These are phyloP conservation scores for Babylonia areolata DNA, from an alignment of 1,140 invertebrate genomes.

Conservation along the genomic window DNA sequence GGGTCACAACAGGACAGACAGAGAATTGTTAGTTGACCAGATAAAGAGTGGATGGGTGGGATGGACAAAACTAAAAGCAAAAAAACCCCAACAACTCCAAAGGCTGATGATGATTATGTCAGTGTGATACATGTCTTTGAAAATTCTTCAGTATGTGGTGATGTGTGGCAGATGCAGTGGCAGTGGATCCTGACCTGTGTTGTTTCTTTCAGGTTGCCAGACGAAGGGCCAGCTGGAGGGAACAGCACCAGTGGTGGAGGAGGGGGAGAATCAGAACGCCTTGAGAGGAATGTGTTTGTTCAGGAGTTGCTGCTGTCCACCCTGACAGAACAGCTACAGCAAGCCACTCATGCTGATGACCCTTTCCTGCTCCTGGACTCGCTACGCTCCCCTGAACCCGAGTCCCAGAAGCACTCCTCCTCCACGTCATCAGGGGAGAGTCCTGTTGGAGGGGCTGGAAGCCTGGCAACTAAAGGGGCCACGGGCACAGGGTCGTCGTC, in stretches of 20 bases:
- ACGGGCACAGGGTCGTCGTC: not conserved
- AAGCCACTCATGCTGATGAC: slow-evolving; percentile 52
- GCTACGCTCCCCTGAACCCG: slow-evolving; percentile 47
- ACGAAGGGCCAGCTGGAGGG: slow-evolving; percentile 75
- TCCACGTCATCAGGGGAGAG: not conserved
- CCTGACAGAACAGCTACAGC: slow-evolving; percentile 76
- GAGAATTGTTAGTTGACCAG: no score
- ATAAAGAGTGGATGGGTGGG: no score
- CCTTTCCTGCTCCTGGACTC: slow-evolving; percentile 48
- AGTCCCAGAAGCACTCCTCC: slow-evolving; percentile 34
- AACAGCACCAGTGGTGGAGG: slow-evolving; percentile 79
- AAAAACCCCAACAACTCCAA: no score
- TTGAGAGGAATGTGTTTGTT: slow-evolving; percentile 83
- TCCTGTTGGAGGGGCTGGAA: not conserved
- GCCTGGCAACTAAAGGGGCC: not conserved
- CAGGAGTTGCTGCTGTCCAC: slow-evolving; percentile 83
- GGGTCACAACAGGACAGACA: no score
- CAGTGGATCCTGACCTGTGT: no score
- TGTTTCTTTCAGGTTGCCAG: slow-evolving; percentile 78
- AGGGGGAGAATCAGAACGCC: slow-evolving; percentile 79
- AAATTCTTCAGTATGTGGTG: no score
- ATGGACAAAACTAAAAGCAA: no score
- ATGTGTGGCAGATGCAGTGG: no score
- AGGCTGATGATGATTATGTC: no score
- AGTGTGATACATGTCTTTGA: no score